A percentile compares a stretch with the other conserved stretches of the same genome.
Evolutionary conservation across 2,797 vertebrate genomes (phyloP).

Genomic region (Leptoclinus maculatus): DNA sequence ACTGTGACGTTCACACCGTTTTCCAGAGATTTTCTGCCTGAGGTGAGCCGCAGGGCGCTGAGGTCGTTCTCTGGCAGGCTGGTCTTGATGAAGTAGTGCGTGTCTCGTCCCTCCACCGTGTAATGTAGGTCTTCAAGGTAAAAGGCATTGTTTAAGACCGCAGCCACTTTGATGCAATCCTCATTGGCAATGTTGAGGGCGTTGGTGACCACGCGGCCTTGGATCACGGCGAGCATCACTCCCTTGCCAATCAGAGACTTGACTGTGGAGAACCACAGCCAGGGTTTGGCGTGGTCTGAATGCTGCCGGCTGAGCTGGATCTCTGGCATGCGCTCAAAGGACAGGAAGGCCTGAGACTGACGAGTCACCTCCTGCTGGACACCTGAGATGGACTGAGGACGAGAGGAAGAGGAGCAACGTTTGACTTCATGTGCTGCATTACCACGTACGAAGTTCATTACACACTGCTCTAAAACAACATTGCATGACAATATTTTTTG

Average conservation of each 20-base stretch:
- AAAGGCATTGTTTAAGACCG: conserved; percentile 96
- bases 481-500: background rate
- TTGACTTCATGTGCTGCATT: background rate
- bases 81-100: conserved; percentile 98
- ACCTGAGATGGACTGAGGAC: conserved; percentile 92
- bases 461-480: background rate
- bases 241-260: conserved; percentile 97
- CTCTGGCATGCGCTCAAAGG: conserved; percentile 96
- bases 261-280: conserved; percentile 97
- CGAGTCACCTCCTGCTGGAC: conserved; percentile 96
- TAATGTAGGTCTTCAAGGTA: conserved; percentile 98
- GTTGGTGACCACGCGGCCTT: conserved; percentile 96
- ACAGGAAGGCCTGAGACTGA: conserved; percentile 93
- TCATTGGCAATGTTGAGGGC: conserved; percentile 98
- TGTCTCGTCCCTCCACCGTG: conserved; percentile 95
- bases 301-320: conserved; percentile 90
- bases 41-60: conserved; percentile 92
- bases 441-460: background rate
- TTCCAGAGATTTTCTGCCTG: conserved; percentile 93
- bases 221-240: conserved; percentile 96
- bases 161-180: conserved; percentile 99
- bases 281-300: conserved; percentile 86
- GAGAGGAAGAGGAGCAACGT: conserved; percentile 17
- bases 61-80: conserved; percentile 96
- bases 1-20: conserved; percentile 97